Evolutionary conservation across 2,888 invertebrate genomes (phyloP).

Genomic region (Lasioglossum oenotherae): DNA sequence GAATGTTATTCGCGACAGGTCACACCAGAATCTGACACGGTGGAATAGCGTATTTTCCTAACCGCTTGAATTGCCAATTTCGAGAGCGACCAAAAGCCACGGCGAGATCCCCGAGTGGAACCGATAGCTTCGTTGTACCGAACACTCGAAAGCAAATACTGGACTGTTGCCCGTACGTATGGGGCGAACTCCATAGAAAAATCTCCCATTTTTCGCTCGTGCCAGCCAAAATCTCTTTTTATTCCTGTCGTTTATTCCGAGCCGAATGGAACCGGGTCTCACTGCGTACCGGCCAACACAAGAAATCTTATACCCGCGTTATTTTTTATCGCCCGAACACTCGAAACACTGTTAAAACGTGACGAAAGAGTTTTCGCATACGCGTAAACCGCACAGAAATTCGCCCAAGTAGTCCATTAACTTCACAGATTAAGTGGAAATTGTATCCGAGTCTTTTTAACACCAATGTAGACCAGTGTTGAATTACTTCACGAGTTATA

Average conservation of each 20-base stretch:
- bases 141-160: constrained; percentile 38
- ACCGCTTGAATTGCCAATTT: constrained; percentile 53
- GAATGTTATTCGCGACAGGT: constrained; percentile 25
- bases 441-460: too few relatives aligned
- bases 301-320: constrained; percentile 3
- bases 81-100: constrained; percentile 42
- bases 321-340: not conserved
- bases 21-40: not conserved
- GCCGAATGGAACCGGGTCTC: constrained; percentile 28
- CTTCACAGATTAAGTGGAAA: not conserved
- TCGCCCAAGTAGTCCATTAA: not conserved
- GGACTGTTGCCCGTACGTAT: constrained; percentile 45
- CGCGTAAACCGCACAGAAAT: not conserved
- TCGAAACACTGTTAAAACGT: constrained; percentile 1
- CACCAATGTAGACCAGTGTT: too few relatives aligned
- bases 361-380: not conserved
- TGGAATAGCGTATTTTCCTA: constrained; percentile 34
- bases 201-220: constrained; percentile 23
- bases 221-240: constrained; percentile 47
- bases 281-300: constrained; percentile 9
- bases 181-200: constrained; percentile 30
- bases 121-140: constrained; percentile 48
- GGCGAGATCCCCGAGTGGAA: constrained; percentile 37
- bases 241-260: constrained; percentile 47
- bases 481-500: too few relatives aligned